Evolutionary conservation across 92 coral and sea anemone genomes (phyloP).

Genomic region (Siderastrea siderea): DNA sequence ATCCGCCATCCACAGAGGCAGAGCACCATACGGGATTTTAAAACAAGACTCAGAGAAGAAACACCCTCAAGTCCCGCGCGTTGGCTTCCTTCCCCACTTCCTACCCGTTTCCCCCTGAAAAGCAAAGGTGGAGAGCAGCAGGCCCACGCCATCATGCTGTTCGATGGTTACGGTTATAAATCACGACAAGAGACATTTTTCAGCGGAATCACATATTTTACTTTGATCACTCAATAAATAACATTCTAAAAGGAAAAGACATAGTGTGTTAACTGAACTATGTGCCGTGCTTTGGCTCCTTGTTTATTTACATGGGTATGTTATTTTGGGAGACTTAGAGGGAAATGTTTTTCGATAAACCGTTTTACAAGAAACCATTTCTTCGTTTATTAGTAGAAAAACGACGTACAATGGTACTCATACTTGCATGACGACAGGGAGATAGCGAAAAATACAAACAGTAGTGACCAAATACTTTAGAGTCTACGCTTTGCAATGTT

Average conservation of each 20-base stretch:
- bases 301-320: no score
- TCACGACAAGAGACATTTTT: background rate
- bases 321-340: no score
- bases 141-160: no score
- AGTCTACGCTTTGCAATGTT: conserved; percentile 53
- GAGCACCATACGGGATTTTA: conserved; percentile 11
- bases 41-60: conserved; percentile 9
- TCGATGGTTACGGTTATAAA: no score
- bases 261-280: background rate
- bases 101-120: conserved; percentile 5
- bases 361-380: conserved; percentile 66
- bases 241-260: background rate
- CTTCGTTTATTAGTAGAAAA: conserved; percentile 44
- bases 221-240: background rate
- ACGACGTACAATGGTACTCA: conserved; percentile 41
- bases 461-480: conserved; percentile 71
- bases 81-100: background rate
- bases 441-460: conserved; percentile 47
- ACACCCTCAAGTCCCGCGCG: no score
- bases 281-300: no score
- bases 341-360: conserved; percentile 63
- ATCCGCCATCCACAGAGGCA: conserved; percentile 36
- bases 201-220: background rate
- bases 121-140: background rate
- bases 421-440: no score